Evolutionary conservation across 2,888 invertebrate species (phyloP), one percentile per base, ranked within the genome.

Genomic region (Conomelus anceps): DNA sequence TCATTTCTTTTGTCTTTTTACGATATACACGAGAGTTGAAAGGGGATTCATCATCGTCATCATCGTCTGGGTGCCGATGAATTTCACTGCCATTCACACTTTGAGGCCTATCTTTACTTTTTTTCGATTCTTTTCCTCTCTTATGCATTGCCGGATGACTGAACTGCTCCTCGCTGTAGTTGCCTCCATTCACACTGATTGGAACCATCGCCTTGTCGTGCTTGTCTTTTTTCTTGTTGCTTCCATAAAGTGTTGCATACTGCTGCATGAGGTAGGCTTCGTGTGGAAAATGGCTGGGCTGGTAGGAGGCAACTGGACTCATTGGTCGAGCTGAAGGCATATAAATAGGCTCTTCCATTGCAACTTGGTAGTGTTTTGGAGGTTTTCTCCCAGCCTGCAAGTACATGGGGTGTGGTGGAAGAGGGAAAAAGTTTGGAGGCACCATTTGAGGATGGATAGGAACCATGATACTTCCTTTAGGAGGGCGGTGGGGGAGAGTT

Each of bases 1-100:
- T 90, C 63, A 26, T 63, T 17, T 89, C 89, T 86, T 89, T 89
- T 0, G 98, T 98, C 92, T 98, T 97, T 93, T 97, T 96, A 92
- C 97, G 94, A 92, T 98, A 98, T 91, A 98, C 97, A 22, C 96
- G 96, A 0, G 96, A 96, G 88, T 97, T 95, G 92, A 95, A 95
- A 17, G 95, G 95, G 85, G 95, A 95, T 90, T 95, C 95, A 22
- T 89, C 90, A 20, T 89, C 90, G n/a, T 89, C 89, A 13, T 90
- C 88, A 0, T 85, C 89, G n/a, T 7, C 63, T 63, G 63, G 63
- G n/a, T 63, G 63, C 22, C 90, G 86, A 23, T 87, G 85, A 3
- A n/a, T 23, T 11, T 24, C 24, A 23, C 89, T 89, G 22, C 87
- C 89, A 23, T 89, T 90, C 17, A 63, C 22, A 23, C 86, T 87